Conservation (phyloP, 2,888 invertebrate genomes). For the Phlogophora meticulosa region DNA sequence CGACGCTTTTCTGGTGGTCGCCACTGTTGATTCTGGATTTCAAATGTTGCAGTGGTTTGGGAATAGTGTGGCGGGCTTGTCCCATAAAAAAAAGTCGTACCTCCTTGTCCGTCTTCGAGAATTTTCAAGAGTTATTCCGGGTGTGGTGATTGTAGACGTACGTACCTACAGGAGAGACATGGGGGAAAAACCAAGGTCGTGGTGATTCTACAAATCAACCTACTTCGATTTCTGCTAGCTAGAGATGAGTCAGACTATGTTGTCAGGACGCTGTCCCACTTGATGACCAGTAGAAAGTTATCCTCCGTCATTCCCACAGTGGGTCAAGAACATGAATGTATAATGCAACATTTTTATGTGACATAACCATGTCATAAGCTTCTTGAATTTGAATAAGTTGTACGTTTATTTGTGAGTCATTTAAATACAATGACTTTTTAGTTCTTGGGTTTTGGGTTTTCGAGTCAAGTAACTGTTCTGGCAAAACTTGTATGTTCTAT, state of each 20-base stretch:
- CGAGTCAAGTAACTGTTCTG: no score
- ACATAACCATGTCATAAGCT: conserved; percentile 49
- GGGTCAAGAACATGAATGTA: conserved; percentile 71
- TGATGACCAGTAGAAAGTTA: conserved; percentile 68
- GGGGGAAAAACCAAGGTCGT: no score
- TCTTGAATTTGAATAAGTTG: not conserved
- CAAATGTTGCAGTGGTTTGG: no score
- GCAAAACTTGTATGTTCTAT: no score
- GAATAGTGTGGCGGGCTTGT: no score
- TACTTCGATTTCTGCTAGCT: conserved; percentile 12
- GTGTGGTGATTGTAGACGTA: no score
- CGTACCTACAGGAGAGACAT: no score
- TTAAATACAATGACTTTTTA: conserved; percentile 15
- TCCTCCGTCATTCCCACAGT: conserved; percentile 57
- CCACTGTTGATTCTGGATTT: no score
- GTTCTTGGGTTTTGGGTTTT: not conserved
- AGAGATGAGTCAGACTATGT: conserved; percentile 36
- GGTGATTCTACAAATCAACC: not conserved
- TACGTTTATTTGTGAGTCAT: not conserved
- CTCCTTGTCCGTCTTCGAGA: no score
- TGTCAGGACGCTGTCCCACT: conserved; percentile 44
- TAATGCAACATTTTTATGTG: conserved; percentile 58
- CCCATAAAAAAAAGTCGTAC: no score
- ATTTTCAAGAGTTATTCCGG: no score
- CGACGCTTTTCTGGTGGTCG: no score